phyloP scores from a whole-genome alignment of 1,140 invertebrate genomes.

The Acromyrmex charruanus region DNA sequence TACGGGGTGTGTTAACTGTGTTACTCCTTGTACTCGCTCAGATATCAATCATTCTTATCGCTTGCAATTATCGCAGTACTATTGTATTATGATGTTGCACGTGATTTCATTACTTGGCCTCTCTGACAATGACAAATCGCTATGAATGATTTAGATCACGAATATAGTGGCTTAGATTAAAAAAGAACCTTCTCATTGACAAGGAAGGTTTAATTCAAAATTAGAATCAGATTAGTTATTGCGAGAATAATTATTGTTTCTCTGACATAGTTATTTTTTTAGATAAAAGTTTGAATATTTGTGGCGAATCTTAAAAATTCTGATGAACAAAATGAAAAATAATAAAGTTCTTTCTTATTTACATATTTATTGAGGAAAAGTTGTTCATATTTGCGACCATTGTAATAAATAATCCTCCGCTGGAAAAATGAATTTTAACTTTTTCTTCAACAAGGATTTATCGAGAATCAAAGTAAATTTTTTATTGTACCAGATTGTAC shows the following conservation, averaged over 20 bases:
- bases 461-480: too few relatives aligned
- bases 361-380: too few relatives aligned
- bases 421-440: too few relatives aligned
- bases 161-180: not conserved
- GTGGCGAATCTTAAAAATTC: not conserved
- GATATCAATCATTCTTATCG: constrained; percentile 54
- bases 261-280: not conserved
- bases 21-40: constrained; percentile 8
- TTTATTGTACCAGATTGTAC: too few relatives aligned
- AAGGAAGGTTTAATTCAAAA: not conserved
- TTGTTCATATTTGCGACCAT: too few relatives aligned
- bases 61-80: not conserved
- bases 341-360: too few relatives aligned
- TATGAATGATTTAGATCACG: constrained; percentile 2
- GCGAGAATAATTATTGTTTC: not conserved
- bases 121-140: constrained; percentile 44
- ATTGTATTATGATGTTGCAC: constrained; percentile 40
- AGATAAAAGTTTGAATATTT: not conserved
- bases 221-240: not conserved
- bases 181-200: not conserved
- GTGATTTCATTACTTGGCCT: constrained; percentile 42
- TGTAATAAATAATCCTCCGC: too few relatives aligned
- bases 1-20: too few relatives aligned
- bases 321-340: not conserved
- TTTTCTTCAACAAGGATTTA: too few relatives aligned